These are phyloP conservation scores for Crotalus tigris DNA, from an alignment of 2,113 vertebrate species.

Conservation along the genomic window DNA sequence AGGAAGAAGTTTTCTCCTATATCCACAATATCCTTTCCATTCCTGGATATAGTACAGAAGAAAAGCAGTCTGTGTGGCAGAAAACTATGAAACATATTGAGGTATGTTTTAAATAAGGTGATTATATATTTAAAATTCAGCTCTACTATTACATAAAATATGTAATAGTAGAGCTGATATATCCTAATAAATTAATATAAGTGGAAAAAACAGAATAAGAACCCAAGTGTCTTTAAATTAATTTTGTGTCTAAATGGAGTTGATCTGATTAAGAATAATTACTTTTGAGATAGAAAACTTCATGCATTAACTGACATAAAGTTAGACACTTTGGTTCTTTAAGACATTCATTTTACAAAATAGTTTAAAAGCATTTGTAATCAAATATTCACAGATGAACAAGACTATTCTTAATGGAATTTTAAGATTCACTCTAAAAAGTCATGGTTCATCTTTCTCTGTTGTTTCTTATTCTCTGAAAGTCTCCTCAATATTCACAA, in stretches of 20 bases:
- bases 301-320: neutral
- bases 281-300: neutral
- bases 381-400: neutral
- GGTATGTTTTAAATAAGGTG: constrained; percentile 62
- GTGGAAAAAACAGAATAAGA: neutral
- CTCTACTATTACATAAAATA: no score
- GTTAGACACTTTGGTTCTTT: neutral
- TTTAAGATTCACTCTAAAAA: neutral
- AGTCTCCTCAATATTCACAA: neutral
- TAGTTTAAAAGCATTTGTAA: neutral
- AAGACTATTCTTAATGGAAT: neutral
- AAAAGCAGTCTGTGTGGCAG: constrained; percentile 82
- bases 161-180: neutral
- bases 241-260: neutral
- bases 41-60: constrained; percentile 85
- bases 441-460: neutral
- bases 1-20: constrained; percentile 93
- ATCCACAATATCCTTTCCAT: constrained; percentile 94
- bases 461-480: neutral
- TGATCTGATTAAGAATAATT: neutral
- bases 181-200: neutral
- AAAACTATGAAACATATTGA: constrained; percentile 83
- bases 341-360: neutral
- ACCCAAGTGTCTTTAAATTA: neutral
- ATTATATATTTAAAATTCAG: neutral